These are phyloP conservation scores for Alentia gelatinosa DNA, from an alignment of 2,888 invertebrate genomes.

Conservation along the genomic window DNA sequence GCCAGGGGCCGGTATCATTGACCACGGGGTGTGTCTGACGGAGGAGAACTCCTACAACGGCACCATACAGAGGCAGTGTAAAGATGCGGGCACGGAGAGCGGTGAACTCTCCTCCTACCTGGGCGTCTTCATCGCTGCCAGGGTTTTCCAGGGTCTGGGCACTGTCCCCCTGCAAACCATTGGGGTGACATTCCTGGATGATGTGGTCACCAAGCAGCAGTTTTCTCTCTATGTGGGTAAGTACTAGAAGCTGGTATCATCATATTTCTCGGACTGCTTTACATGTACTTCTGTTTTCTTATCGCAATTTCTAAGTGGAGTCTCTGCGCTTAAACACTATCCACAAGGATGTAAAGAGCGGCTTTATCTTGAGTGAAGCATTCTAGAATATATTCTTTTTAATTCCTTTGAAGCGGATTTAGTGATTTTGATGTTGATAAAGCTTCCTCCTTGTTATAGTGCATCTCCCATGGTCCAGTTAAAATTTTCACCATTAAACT, in stretches of 20 bases:
- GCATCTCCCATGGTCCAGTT: too few species aligned
- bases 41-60: background rate
- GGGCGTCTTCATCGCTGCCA: slow-evolving; percentile 17
- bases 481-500: too few species aligned
- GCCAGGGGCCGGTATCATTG: background rate
- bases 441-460: too few species aligned
- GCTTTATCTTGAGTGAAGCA: too few species aligned
- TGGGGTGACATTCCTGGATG: slow-evolving; percentile 55
- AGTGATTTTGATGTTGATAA: too few species aligned
- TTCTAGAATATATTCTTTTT: too few species aligned
- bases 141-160: slow-evolving; percentile 22
- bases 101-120: slow-evolving; percentile 29
- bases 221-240: slow-evolving; percentile 55
- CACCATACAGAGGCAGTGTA: background rate
- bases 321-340: too few species aligned
- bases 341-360: too few species aligned
- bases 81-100: background rate
- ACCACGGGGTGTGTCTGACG: background rate
- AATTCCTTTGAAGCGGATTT: too few species aligned
- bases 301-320: too few species aligned
- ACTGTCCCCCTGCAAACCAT: slow-evolving; percentile 29
- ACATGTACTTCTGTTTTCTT: too few species aligned
- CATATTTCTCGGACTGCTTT: too few species aligned
- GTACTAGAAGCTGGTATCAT: background rate
- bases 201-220: slow-evolving; percentile 38